Conservation (phyloP, 2,797 vertebrate genomes). For the Aeoliscus strigatus region DNA sequence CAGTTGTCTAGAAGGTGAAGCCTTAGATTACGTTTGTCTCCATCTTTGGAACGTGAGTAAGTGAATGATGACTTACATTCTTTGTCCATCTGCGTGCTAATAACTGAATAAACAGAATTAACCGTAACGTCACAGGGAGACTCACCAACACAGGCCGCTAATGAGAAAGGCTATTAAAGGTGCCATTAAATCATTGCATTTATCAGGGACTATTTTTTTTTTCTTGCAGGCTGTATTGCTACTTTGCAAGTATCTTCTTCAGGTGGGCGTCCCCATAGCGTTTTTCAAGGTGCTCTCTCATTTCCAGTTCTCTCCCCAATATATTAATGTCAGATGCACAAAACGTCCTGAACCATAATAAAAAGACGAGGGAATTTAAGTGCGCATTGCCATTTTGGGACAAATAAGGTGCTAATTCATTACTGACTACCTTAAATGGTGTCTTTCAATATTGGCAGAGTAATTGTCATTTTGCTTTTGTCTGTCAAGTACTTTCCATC, state of each 20-base stretch:
- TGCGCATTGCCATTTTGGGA: not conserved
- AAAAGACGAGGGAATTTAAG: not conserved
- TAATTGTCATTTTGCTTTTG: no score
- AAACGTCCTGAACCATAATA: not conserved
- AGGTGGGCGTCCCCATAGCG: no score
- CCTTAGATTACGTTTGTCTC: slow-evolving; percentile 30
- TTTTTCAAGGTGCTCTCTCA: no score
- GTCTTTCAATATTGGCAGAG: no score
- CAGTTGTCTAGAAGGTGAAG: slow-evolving; percentile 42
- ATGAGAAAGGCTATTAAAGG: slow-evolving; percentile 36
- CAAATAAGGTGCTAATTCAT: not conserved
- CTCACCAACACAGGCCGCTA: slow-evolving; percentile 30
- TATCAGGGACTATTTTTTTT: not conserved
- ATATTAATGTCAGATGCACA: not conserved
- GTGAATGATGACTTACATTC: slow-evolving; percentile 9
- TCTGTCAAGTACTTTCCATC: no score
- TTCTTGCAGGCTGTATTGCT: slow-evolving; percentile 6
- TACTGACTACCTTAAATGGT: no score
- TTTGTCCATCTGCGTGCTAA: slow-evolving; percentile 47
- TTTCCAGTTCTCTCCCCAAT: not conserved
- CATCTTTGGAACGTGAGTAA: slow-evolving; percentile 22
- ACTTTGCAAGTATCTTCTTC: not conserved
- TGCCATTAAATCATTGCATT: slow-evolving; percentile 22
- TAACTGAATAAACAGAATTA: slow-evolving; percentile 53
- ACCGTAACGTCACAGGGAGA: slow-evolving; percentile 28